phyloP scores from a whole-genome alignment of 2,113 vertebrate genomes.

The Chloropsis hardwickii region DNA sequence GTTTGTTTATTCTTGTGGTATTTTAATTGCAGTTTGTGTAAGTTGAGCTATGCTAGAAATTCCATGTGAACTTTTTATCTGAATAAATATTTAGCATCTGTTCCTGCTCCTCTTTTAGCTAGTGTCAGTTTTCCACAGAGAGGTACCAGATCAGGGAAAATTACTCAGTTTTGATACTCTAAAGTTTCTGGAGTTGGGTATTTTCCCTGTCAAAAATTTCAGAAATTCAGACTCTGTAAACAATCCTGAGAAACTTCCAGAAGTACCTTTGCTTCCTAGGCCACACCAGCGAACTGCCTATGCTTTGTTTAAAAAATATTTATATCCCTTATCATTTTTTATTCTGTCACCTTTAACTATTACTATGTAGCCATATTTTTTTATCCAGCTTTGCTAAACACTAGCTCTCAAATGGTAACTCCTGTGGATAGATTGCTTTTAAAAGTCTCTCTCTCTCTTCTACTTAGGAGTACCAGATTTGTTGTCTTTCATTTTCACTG shows the following conservation, averaged over 20 bases:
- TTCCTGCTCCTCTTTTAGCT: neutral
- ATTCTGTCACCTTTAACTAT: neutral
- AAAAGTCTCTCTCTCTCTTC: neutral
- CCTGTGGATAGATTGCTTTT: neutral
- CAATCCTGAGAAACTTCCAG: neutral
- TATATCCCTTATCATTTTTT: neutral
- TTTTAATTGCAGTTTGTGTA: constrained; percentile 58
- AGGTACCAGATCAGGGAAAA: neutral
- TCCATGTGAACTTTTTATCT: constrained; percentile 38
- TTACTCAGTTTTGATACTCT: neutral
- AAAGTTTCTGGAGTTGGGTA: neutral
- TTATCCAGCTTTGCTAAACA: neutral
- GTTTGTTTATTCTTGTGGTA: constrained; percentile 56
- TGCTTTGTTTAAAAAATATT: neutral
- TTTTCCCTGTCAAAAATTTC: neutral
- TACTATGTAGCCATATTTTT: neutral
- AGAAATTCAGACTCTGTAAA: neutral
- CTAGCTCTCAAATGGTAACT: neutral
- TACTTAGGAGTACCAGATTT: neutral
- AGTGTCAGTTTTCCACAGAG: neutral
- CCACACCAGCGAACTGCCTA: neutral
- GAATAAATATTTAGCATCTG: constrained; percentile 48
- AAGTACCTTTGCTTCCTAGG: neutral
- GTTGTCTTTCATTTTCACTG: neutral
- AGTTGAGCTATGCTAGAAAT: constrained; percentile 46